Percentiles rank a stretch among this genome's conserved stretches.
Conservation (phyloP, 2,888 invertebrate species). For the Calliopum simillimum region DNA sequence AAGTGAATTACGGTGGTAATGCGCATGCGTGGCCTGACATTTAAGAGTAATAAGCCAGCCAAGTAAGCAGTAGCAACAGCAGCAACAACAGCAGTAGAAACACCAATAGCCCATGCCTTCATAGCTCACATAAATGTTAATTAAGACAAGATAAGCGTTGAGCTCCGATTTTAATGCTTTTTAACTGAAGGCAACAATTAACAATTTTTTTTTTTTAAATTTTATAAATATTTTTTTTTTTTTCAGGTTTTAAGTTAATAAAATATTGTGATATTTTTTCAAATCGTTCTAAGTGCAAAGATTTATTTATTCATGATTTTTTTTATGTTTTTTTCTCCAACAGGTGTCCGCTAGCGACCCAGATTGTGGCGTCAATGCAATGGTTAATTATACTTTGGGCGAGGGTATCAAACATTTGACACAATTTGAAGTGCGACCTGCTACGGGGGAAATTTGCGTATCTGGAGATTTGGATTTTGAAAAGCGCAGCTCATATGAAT, state of each 20-base stretch:
- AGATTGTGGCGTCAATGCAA: conserved; percentile 94
- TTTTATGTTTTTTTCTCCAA: conserved; percentile 45
- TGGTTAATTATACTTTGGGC: conserved; percentile 91
- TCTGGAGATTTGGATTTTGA: conserved; percentile 87
- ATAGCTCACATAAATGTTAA: conserved; percentile 8
- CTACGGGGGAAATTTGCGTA: conserved; percentile 91
- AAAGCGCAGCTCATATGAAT: conserved; percentile 82
- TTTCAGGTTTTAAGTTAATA: background rate
- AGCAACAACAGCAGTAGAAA: background rate
- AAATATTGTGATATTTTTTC: background rate
- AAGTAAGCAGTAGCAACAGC: background rate
- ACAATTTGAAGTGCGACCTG: conserved; percentile 86
- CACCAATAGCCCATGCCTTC: background rate
- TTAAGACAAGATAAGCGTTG: conserved; percentile 23
- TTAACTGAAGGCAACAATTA: background rate
- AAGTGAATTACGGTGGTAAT: background rate
- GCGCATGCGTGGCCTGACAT: conserved; percentile 14
- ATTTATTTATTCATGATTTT: background rate
- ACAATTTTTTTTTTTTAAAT: background rate
- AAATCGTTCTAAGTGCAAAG: background rate
- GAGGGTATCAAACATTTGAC: conserved; percentile 76
- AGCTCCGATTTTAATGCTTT: conserved; percentile 4
- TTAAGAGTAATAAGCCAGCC: background rate
- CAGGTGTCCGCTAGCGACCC: conserved; percentile 97
- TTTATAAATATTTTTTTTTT: conserved; percentile 24